Evolutionary conservation across 2,797 vertebrate species (phyloP).

Genomic region (Mormyrus hasselquistii): DNA sequence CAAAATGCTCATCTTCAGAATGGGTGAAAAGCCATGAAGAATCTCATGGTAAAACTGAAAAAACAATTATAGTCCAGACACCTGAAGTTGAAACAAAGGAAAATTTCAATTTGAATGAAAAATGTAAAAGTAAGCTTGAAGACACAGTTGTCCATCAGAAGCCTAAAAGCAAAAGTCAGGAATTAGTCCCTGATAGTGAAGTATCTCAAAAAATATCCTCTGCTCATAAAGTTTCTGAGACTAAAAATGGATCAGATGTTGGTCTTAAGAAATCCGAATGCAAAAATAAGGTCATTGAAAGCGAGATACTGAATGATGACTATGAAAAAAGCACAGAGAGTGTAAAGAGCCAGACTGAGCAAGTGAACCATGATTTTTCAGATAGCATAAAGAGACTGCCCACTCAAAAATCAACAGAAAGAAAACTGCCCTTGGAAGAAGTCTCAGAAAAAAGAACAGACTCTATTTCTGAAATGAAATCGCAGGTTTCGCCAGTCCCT

Average conservation of each 20-base stretch:
- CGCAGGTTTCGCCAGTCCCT: neutral
- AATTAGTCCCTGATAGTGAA: conserved; percentile 26
- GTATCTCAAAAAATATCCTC: neutral
- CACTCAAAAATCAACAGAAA: neutral
- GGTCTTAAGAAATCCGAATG: neutral
- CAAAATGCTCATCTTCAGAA: conserved; percentile 27
- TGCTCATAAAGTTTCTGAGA: neutral
- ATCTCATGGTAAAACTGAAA: conserved; percentile 13
- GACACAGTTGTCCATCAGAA: neutral
- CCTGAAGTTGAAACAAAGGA: neutral
- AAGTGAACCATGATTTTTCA: neutral
- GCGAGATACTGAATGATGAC: conserved; percentile 5
- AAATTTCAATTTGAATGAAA: conserved; percentile 7
- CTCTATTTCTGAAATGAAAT: neutral
- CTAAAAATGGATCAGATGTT: neutral
- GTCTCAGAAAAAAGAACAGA: neutral
- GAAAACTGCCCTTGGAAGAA: neutral
- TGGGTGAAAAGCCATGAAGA: conserved; percentile 6
- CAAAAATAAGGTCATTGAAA: conserved; percentile 31
- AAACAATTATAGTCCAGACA: conserved; percentile 14
- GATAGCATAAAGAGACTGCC: neutral
- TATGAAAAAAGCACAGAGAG: neutral
- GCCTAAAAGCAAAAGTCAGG: neutral
- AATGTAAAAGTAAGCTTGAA: neutral
- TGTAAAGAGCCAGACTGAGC: neutral